Evolutionary conservation across 2,888 invertebrate species (phyloP).

Genomic region (Drosophila helvetica): DNA sequence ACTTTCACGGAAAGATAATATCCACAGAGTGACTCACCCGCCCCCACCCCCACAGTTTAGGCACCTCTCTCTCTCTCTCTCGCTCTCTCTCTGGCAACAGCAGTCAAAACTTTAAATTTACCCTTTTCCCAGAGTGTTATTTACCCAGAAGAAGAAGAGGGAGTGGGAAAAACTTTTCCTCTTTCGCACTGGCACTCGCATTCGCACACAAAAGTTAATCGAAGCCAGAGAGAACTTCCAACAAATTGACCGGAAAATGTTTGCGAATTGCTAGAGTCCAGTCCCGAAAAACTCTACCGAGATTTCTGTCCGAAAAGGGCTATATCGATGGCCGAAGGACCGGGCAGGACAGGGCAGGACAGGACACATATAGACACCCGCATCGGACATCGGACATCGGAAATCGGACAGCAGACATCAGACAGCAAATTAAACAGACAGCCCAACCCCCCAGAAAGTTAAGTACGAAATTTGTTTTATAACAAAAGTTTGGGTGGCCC

Average conservation of each 20-base stretch:
- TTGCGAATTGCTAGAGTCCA: slow-evolving; percentile 68
- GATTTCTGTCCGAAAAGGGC: slow-evolving; percentile 52
- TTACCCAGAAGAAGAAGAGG: slow-evolving; percentile 37
- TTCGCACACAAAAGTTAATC: slow-evolving; percentile 65
- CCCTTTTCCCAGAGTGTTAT: slow-evolving; percentile 57
- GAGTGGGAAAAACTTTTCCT: slow-evolving; percentile 15
- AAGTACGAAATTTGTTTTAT: slow-evolving; percentile 50
- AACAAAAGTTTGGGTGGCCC: slow-evolving; percentile 48
- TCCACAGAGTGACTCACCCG: slow-evolving; percentile 30
- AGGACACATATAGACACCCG: slow-evolving; percentile 3
- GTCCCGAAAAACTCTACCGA: slow-evolving; percentile 34
- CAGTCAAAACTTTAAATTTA: slow-evolving; percentile 47
- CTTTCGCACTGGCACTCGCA: slow-evolving; percentile 35
- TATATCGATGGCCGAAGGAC: slow-evolving; percentile 44
- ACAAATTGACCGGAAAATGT: slow-evolving; percentile 78
- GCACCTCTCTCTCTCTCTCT: slow-evolving; percentile 7
- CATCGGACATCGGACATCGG: slow-evolving; percentile 15
- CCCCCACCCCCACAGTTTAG: slow-evolving; percentile 30
- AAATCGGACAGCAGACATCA: slow-evolving; percentile 7
- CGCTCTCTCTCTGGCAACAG: background rate
- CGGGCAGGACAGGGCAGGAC: background rate
- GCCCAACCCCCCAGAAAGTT: slow-evolving; percentile 21
- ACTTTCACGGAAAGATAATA: slow-evolving; percentile 17
- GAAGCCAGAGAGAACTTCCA: slow-evolving; percentile 58
- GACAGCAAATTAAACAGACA: slow-evolving; percentile 61